Base-by-base conservation (phyloP, 2,797 vertebrate genomes). In the Bradypodion ventrale region DNA sequence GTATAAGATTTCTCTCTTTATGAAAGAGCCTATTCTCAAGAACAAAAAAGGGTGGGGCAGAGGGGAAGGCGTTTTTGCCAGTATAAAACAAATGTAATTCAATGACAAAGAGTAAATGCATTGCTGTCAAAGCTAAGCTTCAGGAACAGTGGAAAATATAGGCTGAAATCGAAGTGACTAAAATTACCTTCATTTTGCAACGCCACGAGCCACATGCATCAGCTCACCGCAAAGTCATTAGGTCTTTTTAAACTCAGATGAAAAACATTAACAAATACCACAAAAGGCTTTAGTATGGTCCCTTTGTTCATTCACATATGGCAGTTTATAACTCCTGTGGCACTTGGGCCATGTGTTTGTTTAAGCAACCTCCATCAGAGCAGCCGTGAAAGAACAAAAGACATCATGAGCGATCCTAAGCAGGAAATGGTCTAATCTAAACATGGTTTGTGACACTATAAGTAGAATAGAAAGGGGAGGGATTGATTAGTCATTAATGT, bases 181-280 rank as follows among this genome's bases (percentile, higher is more conserved):
- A 96, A 96, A 96, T 97, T 97, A 97, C 96, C 96, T 97, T 97
- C 95, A 95, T 97, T 97, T 97, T 92, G 94, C 93, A 95, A 97
- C 98, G 96, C 97, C 97, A 96, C 95, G 90, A 97, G 97, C 96
- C 97, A 96, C 96, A 97, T 94, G 95, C 96, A 96, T 95, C 95
- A 97, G 95, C 96, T 96, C 95, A 94, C 97, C 94, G 68, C 97
- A 97, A 97, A 98, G 97, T 97, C 97, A 97, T 97, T 98, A 97
- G 96, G 95, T 96, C 96, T 97, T 97, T 98, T 97, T 96, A 97
- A 97, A 95, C 96, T 97, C 96, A 96, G 96, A 97, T 97, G 97
- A 98, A 97, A 97, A 97, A 98, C 97, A 97, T 98, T 96, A 97
- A 95, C 94, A 96, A 96, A 97, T 96, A 97, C 97, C 97, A 97